These are phyloP conservation scores for Halcyon senegalensis DNA, from an alignment of 2,113 vertebrate genomes.

Conservation along the genomic window DNA sequence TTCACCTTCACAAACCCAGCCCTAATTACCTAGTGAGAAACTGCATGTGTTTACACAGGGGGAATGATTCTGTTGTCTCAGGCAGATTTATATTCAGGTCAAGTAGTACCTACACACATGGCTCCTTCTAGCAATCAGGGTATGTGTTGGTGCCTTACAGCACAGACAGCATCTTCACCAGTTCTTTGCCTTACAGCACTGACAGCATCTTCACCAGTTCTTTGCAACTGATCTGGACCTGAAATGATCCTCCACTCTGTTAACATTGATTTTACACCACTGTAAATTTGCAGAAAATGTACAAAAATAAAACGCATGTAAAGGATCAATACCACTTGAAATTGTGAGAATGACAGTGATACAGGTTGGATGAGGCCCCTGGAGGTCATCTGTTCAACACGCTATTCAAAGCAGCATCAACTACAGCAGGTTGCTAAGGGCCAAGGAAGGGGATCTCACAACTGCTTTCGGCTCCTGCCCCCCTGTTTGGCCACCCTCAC, in stretches of 20 bases:
- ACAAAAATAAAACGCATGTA: neutral
- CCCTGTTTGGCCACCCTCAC: neutral
- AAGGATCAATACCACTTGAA: neutral
- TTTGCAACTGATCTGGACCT: neutral
- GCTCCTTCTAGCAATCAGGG: neutral
- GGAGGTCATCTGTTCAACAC: neutral
- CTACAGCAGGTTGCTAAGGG: neutral
- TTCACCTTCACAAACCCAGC: neutral
- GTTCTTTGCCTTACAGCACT: neutral
- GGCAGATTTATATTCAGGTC: neutral
- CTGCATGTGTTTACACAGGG: neutral
- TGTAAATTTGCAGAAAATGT: neutral
- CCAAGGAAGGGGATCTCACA: neutral
- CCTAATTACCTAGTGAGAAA: neutral
- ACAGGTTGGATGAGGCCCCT: neutral
- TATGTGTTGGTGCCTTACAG: neutral
- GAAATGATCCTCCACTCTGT: neutral
- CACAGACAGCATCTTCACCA: neutral
- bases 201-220: rapidly evolving
- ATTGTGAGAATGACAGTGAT: neutral
- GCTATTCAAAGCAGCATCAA: neutral
- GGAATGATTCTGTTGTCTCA: neutral
- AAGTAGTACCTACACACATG: neutral
- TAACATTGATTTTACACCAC: neutral
- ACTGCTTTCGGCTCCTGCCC: neutral